phyloP scores from a whole-genome alignment of 2,888 invertebrate genomes.

The Leucophenga maculata region DNA sequence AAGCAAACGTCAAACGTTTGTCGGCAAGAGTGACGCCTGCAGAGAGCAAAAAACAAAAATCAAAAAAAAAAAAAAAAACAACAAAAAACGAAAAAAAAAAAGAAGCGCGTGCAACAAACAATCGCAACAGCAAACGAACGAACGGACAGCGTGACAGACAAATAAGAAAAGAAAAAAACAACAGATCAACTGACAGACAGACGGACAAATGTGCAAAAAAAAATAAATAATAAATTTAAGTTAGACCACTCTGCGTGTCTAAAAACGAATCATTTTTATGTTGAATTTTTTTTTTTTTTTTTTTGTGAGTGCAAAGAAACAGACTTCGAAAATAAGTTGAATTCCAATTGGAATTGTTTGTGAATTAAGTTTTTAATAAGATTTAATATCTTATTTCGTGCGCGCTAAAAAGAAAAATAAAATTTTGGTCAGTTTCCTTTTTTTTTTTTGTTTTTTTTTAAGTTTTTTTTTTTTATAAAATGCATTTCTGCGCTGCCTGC shows the following conservation, averaged over 20 bases:
- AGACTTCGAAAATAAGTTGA: neutral
- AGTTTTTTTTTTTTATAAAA: neutral
- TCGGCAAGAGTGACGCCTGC: too few species aligned
- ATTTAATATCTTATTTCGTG: neutral
- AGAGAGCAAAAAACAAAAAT: too few species aligned
- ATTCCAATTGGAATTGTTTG: neutral
- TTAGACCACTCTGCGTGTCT: neutral
- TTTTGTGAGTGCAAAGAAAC: neutral
- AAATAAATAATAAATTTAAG: too few species aligned
- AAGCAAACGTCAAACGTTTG: too few species aligned
- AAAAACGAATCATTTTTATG: neutral
- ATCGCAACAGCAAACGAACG: neutral
- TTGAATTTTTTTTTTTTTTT: too few species aligned
- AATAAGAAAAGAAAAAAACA: neutral
- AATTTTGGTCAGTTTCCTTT: neutral
- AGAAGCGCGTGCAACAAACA: too few species aligned
- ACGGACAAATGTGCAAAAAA: neutral
- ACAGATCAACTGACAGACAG: neutral
- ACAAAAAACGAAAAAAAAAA: too few species aligned
- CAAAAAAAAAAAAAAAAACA: too few species aligned
- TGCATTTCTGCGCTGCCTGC: neutral
- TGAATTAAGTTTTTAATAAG: neutral
- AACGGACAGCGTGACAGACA: neutral
- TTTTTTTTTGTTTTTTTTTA: neutral
- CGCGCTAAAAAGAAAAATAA: too few species aligned